phyloP scores from a whole-genome alignment of 2,888 invertebrate species.

The Petrolisthes cinctipes region DNA sequence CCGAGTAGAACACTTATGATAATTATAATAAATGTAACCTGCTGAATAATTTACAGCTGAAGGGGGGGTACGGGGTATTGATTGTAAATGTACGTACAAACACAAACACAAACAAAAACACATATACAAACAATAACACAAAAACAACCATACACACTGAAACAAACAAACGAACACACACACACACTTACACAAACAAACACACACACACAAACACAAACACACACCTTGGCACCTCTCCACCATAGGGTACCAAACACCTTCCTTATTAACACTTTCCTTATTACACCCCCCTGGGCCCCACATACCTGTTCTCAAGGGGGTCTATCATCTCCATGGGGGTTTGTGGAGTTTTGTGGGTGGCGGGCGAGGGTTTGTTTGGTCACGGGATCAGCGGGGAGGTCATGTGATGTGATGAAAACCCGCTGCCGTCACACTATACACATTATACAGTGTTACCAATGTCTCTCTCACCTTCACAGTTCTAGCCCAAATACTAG shows the following conservation, averaged over 20 bases:
- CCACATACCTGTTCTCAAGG: slow-evolving; percentile 54
- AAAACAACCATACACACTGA: not conserved
- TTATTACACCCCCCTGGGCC: not conserved
- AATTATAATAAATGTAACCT: too few species aligned
- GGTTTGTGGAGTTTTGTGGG: slow-evolving; percentile 35
- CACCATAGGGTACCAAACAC: too few species aligned
- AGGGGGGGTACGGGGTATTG: too few species aligned
- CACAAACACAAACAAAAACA: not conserved
- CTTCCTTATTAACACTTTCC: too few species aligned
- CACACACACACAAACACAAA: too few species aligned
- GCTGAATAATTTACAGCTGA: too few species aligned
- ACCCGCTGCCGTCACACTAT: slow-evolving; percentile 21
- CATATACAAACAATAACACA: not conserved
- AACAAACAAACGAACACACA: too few species aligned
- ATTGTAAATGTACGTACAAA: not conserved
- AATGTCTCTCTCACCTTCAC: not conserved
- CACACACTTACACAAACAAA: too few species aligned
- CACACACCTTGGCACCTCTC: too few species aligned
- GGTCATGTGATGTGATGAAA: slow-evolving; percentile 48
- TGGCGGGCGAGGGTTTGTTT: slow-evolving; percentile 55
- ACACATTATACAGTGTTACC: not conserved
- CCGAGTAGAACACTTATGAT: too few species aligned
- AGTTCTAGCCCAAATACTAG: too few species aligned
- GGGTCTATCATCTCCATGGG: slow-evolving; percentile 58
- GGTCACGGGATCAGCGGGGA: slow-evolving; percentile 58